Evolutionary conservation across 2,888 invertebrate species (phyloP), one percentile per base, ranked within the genome.

Genomic region (Melanophora roralis): DNA sequence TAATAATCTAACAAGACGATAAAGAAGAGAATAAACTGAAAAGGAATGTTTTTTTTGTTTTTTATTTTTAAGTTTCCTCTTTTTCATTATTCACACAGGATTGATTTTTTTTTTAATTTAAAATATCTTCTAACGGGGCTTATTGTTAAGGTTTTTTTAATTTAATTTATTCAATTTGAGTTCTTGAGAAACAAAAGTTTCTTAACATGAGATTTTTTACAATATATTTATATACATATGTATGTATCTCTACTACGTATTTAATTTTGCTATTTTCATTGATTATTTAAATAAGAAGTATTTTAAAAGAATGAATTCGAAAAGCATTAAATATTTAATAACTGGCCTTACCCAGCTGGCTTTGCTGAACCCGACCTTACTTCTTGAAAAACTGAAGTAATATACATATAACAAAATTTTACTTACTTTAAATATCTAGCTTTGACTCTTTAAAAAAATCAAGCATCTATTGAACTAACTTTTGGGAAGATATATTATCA

Each of bases 101-200:
- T 59, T 36, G 9, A 55, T 64, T 73, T 62, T 2, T 72, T 60
- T 53, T 57, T 65, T 21, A 1, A 38, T 45, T 60, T 62, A 16
- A 38, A 43, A 51, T 8, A 11, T 32, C 57, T 67, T 69, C 75
- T 69, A 76, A 76, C 75, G 68, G 68, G 14, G 32, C 59, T 51
- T 16, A 51, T 60, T 74, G 7, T 71, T 19, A 19, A 32, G 40
- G 1, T 47, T 43, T 73, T 65, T 71, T n/a, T 36, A 5, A 45
- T 47, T 21, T 8, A 5, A 36, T 73, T 67, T 38, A 11, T 45
- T 23, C 43, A 60, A 14, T 40, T 32, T 43, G 34, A 21, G 27
- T 32, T 49, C 1, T 1, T 27, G 8, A 43, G 19, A 27, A 60
- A 62, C 16, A 62, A 14, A 27, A 32, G 36, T 43, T 40, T 53